These are phyloP conservation scores for Pavo muticus DNA, from an alignment of 2,113 vertebrate genomes.

Conservation along the genomic window DNA sequence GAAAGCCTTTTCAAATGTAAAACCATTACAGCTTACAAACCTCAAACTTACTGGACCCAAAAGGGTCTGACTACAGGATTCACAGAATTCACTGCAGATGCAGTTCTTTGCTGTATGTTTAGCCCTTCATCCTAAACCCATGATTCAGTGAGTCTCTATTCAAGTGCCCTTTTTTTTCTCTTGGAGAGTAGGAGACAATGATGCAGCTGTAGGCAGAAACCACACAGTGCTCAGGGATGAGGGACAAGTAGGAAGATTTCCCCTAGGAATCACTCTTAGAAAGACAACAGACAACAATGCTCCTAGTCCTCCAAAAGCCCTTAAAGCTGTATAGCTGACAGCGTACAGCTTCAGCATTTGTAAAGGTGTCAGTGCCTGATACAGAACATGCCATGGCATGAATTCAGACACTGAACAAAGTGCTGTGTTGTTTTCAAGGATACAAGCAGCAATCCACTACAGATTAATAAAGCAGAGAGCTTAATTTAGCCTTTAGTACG, in stretches of 20 bases:
- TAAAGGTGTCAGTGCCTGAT: neutral
- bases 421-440: neutral
- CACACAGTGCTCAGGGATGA: neutral
- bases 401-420: neutral
- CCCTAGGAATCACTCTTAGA: neutral
- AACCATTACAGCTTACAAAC: neutral
- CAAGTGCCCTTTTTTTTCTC: neutral
- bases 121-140: neutral
- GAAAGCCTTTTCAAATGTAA: neutral
- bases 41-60: neutral
- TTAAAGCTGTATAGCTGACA: neutral
- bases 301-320: neutral
- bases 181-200: accelerated
- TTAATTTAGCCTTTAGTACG: neutral
- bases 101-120: neutral
- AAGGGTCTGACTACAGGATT: neutral
- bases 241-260: neutral
- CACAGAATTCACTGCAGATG: neutral
- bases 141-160: neutral
- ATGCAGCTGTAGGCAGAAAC: neutral
- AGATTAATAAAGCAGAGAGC: neutral
- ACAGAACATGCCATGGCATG: neutral
- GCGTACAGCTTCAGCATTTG: neutral
- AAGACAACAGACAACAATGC: neutral
- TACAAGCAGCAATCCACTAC: neutral